Evolutionary conservation across 2,888 invertebrate species (phyloP), one percentile per base, ranked within the genome.

Genomic region (Acanthococcus lagerstroemiae): DNA sequence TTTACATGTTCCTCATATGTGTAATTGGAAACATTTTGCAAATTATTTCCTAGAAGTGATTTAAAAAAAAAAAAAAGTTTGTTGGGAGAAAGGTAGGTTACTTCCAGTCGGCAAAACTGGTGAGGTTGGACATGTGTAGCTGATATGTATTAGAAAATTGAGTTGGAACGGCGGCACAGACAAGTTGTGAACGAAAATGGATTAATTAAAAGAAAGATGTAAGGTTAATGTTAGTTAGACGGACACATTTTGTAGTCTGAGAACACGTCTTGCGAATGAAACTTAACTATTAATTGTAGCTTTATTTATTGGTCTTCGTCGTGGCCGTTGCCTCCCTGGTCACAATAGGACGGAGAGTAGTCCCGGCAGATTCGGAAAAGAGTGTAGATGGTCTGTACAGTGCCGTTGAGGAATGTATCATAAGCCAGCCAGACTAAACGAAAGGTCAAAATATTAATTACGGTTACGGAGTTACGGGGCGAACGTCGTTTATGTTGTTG

Each of bases 381-480:
- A 25, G 12, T 21, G 58, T 56, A 54, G 21, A 22, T 54, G 19
- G 24, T 24, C 15, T 24, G 44, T 25, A 46, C 25, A 2, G n/a
- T 46, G 45, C 24, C 46, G 58, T 50, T 50, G 50, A 52, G 61
- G 61, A 61, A 61, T 61, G 61, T 52, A 61, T 61, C 61, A 52
- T 19, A 21, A 37, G 58, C 45, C 27, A 48, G 61, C 52, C 61
- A 61, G 61, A 61, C 61, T 61, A 52, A 61, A 61, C 61, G 61
- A 61, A 61, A 61, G 61, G 61, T 61, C 61, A 61, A 61, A 61
- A 61, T 61, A 61, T 61, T 61, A 61, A 61, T 61, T 61, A 61
- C 61, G 52, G 37, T 54, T 61, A 61, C 27, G 52, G 22, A 48
- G 26, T 7, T 50, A 22, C 52, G 24, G 1, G 30, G 27, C 17